These are phyloP conservation scores for Recurvirostra avosetta DNA, from an alignment of 2,113 vertebrate genomes.

Conservation along the genomic window DNA sequence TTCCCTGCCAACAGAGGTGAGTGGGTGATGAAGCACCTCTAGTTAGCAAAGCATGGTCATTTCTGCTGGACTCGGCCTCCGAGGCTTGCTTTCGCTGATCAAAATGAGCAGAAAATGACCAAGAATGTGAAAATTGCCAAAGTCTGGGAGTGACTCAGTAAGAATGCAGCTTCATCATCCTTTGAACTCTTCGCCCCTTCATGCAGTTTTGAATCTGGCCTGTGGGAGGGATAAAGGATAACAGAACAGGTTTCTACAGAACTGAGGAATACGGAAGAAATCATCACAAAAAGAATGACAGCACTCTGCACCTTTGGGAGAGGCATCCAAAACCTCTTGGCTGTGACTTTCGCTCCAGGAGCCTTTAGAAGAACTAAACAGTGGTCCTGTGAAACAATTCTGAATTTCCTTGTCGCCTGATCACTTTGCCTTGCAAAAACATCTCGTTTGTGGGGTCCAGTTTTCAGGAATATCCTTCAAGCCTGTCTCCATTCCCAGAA, in stretches of 20 bases:
- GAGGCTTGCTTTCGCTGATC: background rate
- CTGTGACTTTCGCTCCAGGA: background rate
- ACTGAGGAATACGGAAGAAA: background rate
- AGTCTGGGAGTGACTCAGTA: background rate
- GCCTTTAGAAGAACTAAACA: background rate
- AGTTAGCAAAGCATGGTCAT: background rate
- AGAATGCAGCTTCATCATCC: background rate
- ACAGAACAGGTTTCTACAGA: background rate
- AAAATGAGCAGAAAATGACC: background rate
- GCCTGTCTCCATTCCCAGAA: background rate
- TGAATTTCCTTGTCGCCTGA: background rate
- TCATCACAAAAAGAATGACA: background rate
- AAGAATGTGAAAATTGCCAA: background rate
- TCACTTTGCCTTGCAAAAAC: background rate
- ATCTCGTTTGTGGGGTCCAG: background rate
- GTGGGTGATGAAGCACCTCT: background rate
- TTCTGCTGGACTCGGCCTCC: background rate
- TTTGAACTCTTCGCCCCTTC: background rate
- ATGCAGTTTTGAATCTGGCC: background rate
- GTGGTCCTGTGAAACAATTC: background rate
- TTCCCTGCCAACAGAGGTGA: background rate
- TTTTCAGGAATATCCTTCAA: background rate
- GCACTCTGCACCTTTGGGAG: background rate
- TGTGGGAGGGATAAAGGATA: slow-evolving; percentile 1
- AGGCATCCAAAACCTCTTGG: background rate